A percentile compares a stretch with the other conserved stretches of the same genome.
Evolutionary conservation across 2,888 invertebrate genomes (phyloP).

Genomic region (Gymnoscelis rufifasciata): DNA sequence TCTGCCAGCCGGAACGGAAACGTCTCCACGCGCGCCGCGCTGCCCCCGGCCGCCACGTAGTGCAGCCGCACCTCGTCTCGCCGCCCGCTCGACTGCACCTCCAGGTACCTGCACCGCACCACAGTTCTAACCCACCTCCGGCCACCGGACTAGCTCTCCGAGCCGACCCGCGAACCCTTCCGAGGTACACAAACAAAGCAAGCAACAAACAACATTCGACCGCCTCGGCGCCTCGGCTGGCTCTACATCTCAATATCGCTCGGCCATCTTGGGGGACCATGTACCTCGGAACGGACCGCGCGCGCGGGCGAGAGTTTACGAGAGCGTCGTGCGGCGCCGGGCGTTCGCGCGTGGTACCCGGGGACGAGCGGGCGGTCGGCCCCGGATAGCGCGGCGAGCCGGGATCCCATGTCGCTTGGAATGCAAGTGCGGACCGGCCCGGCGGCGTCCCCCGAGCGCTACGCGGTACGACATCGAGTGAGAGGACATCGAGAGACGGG

Average conservation of each 20-base stretch:
- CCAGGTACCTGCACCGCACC: constrained; percentile 85
- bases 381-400: constrained; percentile 51
- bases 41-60: constrained; percentile 84
- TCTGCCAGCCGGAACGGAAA: constrained; percentile 93
- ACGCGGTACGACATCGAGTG: constrained; percentile 56
- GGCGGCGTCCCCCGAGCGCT: constrained; percentile 58
- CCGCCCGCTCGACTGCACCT: constrained; percentile 93
- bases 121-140: constrained; percentile 40
- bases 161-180: constrained; percentile 65
- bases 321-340: constrained; percentile 23
- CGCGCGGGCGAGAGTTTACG: constrained; percentile 42
- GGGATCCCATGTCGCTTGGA: constrained; percentile 79
- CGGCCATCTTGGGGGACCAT: constrained; percentile 76
- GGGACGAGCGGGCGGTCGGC: constrained; percentile 41
- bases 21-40: constrained; percentile 85
- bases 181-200: constrained; percentile 79
- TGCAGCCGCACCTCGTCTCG: constrained; percentile 91
- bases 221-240: constrained; percentile 62
- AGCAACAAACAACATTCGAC: constrained; percentile 69
- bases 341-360: constrained; percentile 34
- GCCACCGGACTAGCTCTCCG: constrained; percentile 28
- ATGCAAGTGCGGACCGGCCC: constrained; percentile 71
- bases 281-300: constrained; percentile 80
- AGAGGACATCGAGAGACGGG: constrained; percentile 57
- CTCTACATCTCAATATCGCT: constrained; percentile 80